Base-by-base conservation (phyloP, 2,888 invertebrate species). In the Lepetodrilus schrolli region DNA sequence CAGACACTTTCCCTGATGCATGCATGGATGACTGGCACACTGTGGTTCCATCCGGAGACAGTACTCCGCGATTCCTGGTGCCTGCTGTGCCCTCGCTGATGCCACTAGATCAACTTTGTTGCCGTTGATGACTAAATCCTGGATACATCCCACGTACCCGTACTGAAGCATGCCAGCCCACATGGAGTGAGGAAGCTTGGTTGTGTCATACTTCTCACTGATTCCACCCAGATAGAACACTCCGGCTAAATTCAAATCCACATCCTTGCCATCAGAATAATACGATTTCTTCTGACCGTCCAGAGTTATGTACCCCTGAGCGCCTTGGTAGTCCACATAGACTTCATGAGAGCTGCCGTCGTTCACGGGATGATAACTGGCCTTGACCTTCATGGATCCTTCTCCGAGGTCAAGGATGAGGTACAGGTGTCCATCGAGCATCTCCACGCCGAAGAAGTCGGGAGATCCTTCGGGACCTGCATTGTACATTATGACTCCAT, bases 321-420 rank as follows among this genome's bases (percentile, higher is more conserved):
- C 93, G 1, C 95, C 96, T 76, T 94, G 70, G 96, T 84, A 93
- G 73, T 95, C 93, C 78, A 99, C 92, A 10, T 95, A 93, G 47
- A 98, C 94, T 87, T 96, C 95, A 89, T 99, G 99, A 96, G 97
- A 97, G 66, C 94, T 93, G 0, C 96, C 96, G 87, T 98, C 98
- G 87, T 97, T 96, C 3, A 98, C 95, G 58, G 89, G 83, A 65
- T 95, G 92, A 34, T 89, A 83, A 0, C 96, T 96, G 0, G 95
- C 95, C 83, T 96, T 84, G 38, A 86, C 83, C 70, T 86, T 88
- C 34, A 95, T 94, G 0, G 96, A 94, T 0, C 98, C 98, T 2
- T 96, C 96, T 0, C 98, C 98, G 65, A 98, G 93, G 89, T 98
- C 96, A 86, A 97, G 84, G 85, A 98, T 95, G 23, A 98, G 94